These are phyloP conservation scores for Oophaga pumilio DNA, from an alignment of 2,113 vertebrate genomes.

Conservation along the genomic window DNA sequence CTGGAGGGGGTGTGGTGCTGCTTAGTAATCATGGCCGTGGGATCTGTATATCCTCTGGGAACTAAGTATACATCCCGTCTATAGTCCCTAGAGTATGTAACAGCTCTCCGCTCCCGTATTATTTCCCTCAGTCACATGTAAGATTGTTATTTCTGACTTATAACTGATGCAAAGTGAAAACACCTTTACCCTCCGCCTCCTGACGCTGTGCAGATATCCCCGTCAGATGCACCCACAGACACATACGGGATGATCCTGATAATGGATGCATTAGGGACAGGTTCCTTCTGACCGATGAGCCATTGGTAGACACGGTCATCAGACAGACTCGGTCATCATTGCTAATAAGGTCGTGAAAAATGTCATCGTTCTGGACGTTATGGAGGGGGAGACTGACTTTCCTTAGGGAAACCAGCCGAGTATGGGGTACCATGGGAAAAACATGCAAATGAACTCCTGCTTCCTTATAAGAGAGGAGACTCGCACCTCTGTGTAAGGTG, in stretches of 20 bases:
- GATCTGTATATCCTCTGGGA: not conserved
- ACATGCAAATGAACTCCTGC: no score
- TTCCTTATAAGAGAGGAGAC: no score
- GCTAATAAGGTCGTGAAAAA: no score
- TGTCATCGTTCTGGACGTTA: no score
- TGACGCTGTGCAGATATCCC: no score
- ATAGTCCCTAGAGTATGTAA: not conserved
- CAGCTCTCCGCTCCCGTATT: not conserved
- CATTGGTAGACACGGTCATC: not conserved
- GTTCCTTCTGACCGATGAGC: not conserved
- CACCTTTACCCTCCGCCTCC: no score
- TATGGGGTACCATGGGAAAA: no score
- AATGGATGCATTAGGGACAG: not conserved
- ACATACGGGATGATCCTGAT: not conserved
- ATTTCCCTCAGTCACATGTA: not conserved
- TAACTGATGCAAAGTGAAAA: no score
- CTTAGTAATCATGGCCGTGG: not conserved
- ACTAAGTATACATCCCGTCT: not conserved
- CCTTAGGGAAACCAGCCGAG: no score
- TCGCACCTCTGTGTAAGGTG: not conserved
- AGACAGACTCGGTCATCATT: not conserved
- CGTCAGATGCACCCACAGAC: not conserved
- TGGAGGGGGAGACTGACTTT: no score
- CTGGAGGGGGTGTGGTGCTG: not conserved
- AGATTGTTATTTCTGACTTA: no score